Base-by-base conservation (phyloP, 2,888 invertebrate species). In the Diaphora mendica region DNA sequence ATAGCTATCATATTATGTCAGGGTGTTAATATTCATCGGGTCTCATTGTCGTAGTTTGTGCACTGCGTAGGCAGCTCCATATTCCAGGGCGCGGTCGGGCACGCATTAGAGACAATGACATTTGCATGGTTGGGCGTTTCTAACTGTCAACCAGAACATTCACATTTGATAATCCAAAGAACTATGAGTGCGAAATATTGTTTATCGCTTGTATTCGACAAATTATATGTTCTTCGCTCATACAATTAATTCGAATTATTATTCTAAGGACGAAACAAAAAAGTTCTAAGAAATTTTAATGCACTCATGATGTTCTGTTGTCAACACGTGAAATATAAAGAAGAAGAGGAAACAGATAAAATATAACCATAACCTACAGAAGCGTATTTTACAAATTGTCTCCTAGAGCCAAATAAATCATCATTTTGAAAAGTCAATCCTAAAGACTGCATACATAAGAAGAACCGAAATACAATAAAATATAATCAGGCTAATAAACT, bases 31-130 rank as follows among this genome's bases (percentile, higher is more conserved):
- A 95, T 95, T 95, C 95, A 95, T 94, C 88, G 91, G 85, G 79
- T 86, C 87, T 90, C 90, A 92, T 91, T 91, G 91, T 90, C 89
- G 86, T 86, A 83, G 82, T 83, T 85, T 75, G 74, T 82, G 81
- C 81, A 86, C 81, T 88, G 93, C 92, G 94, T 94, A 92, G 93
- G 94, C 91, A 87, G 87, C 87, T 81, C 85, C 87, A 87, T 85
- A 83, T 86, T 88, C 88, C 89, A 87, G 92, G 91, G 92, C 91
- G 92, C 91, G 91, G 90, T 87, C 85, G 89, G 84, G 88, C 91
- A 90, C 89, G 92, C 92, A 93, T 94, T 92, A 93, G 90, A 93
- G 92, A 95, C 94, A 94, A 95, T 94, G 93, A 91, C 89, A 95
- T 95, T 95, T 93, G 93, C 95, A 95, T 95, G 93, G 87, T 88